Evolutionary conservation across 2,797 vertebrate genomes (phyloP).

Genomic region (Tolypeutes matacus): DNA sequence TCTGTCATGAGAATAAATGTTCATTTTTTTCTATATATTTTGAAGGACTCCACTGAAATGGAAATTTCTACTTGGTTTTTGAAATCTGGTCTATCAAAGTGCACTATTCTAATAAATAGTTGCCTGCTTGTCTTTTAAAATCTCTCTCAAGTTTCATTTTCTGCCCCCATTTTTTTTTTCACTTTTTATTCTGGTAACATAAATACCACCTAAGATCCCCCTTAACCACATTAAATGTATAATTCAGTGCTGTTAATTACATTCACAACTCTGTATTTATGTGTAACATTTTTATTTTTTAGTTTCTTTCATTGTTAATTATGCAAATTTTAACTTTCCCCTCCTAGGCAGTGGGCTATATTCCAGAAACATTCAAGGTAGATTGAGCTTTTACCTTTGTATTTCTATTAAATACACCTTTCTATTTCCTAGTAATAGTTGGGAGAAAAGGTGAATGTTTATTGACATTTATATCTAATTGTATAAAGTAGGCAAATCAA

Average conservation of each 20-base stretch:
- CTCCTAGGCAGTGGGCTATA: background rate
- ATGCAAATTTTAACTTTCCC: background rate
- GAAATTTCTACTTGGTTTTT: background rate
- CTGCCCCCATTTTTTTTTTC: background rate
- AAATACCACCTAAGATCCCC: background rate
- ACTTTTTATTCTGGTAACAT: background rate
- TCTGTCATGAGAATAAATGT: background rate
- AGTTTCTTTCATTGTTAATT: constrained; percentile 1
- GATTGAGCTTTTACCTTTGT: background rate
- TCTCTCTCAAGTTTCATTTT: background rate
- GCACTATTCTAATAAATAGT: background rate
- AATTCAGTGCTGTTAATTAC: background rate
- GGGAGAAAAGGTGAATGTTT: background rate
- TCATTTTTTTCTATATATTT: background rate
- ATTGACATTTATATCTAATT: background rate
- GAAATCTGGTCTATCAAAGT: background rate
- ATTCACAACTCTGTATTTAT: background rate
- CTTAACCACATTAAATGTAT: background rate
- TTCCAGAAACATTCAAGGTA: background rate
- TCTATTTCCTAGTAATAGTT: background rate
- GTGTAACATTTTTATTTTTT: background rate
- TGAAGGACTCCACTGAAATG: background rate
- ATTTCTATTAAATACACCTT: background rate
- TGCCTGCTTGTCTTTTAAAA: constrained; percentile 10
- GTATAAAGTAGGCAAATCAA: background rate